A percentile compares a stretch with the other conserved stretches of the same genome.
Conservation (phyloP, 2,888 invertebrate species). For the Zootermopsis nevadensis region DNA sequence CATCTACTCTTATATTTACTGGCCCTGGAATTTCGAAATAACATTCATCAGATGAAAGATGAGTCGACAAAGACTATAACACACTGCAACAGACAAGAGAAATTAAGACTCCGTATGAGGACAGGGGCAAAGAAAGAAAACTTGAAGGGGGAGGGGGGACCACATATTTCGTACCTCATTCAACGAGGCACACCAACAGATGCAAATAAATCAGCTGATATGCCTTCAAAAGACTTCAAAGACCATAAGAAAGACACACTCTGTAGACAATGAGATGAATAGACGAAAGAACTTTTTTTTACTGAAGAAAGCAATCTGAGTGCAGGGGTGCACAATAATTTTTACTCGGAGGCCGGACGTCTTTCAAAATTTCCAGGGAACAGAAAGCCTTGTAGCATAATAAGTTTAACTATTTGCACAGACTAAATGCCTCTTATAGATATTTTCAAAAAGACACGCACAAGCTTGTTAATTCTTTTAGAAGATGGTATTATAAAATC, state of each 20-base stretch:
- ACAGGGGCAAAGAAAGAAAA: too few relatives aligned
- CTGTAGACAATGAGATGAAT: background rate
- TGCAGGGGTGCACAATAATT: background rate
- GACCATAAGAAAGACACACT: background rate
- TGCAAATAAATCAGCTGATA: background rate
- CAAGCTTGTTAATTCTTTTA: too few relatives aligned
- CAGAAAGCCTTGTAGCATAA: too few relatives aligned
- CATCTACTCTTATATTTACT: too few relatives aligned
- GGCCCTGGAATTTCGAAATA: too few relatives aligned
- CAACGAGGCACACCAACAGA: background rate
- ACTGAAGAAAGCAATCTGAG: background rate
- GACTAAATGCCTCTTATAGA: too few relatives aligned
- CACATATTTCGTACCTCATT: background rate
- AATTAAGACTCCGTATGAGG: background rate
- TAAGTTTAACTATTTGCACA: too few relatives aligned
- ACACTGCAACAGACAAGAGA: background rate
- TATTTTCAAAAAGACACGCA: too few relatives aligned
- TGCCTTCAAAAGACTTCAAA: constrained; percentile 4
- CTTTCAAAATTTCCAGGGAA: too few relatives aligned
- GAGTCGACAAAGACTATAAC: background rate
- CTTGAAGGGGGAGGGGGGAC: background rate
- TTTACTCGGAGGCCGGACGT: too few relatives aligned
- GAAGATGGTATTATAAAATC: too few relatives aligned
- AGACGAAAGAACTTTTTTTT: background rate
- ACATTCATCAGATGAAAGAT: background rate